Evolutionary conservation across 2,888 invertebrate species (phyloP).

Genomic region (Eupithecia centaureata): DNA sequence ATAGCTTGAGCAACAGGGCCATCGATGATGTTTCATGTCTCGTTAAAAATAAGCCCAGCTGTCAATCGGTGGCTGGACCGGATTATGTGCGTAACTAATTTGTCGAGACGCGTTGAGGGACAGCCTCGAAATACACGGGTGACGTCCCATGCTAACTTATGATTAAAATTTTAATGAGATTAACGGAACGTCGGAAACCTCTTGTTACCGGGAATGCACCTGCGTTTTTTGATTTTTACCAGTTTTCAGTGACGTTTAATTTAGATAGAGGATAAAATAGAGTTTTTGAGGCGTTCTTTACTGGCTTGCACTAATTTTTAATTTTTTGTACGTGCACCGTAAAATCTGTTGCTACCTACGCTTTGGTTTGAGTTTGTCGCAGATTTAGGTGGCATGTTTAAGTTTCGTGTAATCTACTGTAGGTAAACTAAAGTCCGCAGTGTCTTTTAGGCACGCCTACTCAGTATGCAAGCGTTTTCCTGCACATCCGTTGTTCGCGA

Average conservation of each 20-base stretch:
- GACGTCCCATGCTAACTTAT: slow-evolving; percentile 63
- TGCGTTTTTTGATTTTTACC: slow-evolving; percentile 40
- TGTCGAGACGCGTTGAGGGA: slow-evolving; percentile 75
- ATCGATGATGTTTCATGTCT: slow-evolving; percentile 82
- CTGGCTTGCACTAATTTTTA: slow-evolving; percentile 52
- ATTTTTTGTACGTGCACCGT: slow-evolving; percentile 56
- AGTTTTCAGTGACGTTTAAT: slow-evolving; percentile 46
- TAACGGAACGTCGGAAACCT: slow-evolving; percentile 50
- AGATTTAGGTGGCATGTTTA: slow-evolving; percentile 79
- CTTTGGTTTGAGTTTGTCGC: slow-evolving; percentile 68
- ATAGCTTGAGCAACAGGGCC: slow-evolving; percentile 76
- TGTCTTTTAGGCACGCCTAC: slow-evolving; percentile 83
- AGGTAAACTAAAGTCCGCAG: slow-evolving; percentile 80
- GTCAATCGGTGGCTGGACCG: slow-evolving; percentile 67
- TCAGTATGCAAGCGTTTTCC: slow-evolving; percentile 83
- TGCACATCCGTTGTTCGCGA: slow-evolving; percentile 81
- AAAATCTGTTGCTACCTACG: slow-evolving; percentile 54
- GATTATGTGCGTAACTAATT: slow-evolving; percentile 80
- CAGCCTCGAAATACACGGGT: slow-evolving; percentile 70
- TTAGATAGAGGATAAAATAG: slow-evolving; percentile 50
- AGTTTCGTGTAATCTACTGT: slow-evolving; percentile 80
- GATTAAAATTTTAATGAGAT: slow-evolving; percentile 78
- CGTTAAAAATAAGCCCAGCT: slow-evolving; percentile 80
- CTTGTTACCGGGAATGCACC: slow-evolving; percentile 50
- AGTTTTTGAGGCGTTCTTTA: slow-evolving; percentile 42